These are phyloP conservation scores for Pelodytes ibericus DNA, from an alignment of 2,797 vertebrate genomes.

Conservation along the genomic window DNA sequence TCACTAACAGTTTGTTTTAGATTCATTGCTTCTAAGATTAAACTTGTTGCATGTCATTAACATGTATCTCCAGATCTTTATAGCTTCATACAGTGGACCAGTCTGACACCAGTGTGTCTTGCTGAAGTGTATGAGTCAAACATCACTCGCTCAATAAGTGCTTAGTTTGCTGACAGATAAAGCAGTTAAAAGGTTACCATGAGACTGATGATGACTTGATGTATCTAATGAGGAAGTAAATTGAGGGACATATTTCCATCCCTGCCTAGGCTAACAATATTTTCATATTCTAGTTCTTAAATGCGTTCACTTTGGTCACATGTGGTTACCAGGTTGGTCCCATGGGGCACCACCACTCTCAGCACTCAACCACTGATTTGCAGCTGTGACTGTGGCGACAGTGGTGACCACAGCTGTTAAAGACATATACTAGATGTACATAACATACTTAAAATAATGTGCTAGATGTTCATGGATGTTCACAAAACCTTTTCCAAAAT, in stretches of 20 bases:
- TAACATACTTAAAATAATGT: too few relatives aligned
- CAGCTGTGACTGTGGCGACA: too few relatives aligned
- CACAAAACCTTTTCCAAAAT: too few relatives aligned
- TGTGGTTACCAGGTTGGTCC: too few relatives aligned
- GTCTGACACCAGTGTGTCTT: background rate
- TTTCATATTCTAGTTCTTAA: background rate
- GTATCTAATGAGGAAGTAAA: background rate
- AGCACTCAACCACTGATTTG: too few relatives aligned
- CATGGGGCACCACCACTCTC: too few relatives aligned
- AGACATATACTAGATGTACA: too few relatives aligned
- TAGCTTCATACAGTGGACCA: background rate
- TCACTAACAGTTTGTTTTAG: too few relatives aligned
- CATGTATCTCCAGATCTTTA: background rate
- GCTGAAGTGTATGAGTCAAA: conserved; percentile 2
- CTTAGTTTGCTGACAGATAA: background rate
- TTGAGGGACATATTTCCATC: background rate
- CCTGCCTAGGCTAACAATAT: background rate
- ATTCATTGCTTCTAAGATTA: too few relatives aligned
- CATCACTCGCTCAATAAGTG: background rate
- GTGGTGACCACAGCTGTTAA: too few relatives aligned
- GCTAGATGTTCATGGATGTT: too few relatives aligned
- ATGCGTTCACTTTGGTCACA: too few relatives aligned
- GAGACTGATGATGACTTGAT: background rate
- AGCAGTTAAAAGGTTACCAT: conserved; percentile 12
- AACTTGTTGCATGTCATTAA: background rate